These are phyloP conservation scores for Stomatorhinus ivindoensis DNA, from an alignment of 2,113 vertebrate genomes.

Conservation along the genomic window DNA sequence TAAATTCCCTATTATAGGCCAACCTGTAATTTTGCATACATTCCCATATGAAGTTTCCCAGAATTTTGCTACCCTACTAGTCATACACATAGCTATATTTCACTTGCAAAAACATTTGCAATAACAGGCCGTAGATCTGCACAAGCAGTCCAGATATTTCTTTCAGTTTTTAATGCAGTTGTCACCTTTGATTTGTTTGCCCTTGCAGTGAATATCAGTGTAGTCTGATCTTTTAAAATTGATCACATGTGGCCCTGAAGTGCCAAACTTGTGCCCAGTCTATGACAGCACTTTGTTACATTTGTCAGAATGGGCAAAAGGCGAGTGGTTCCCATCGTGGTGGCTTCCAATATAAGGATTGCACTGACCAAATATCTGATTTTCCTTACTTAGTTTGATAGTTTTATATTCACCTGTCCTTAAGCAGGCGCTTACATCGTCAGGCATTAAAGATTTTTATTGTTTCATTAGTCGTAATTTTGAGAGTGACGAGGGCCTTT, in stretches of 20 bases:
- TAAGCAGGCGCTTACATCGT: not conserved
- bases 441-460: not conserved
- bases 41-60: not conserved
- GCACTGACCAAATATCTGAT: not conserved
- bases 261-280: not conserved
- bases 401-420: not conserved
- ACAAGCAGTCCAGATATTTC: not conserved
- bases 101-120: not conserved
- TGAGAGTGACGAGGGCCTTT: no score
- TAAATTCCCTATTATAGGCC: no score
- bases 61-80: no score
- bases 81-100: no score
- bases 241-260: not conserved
- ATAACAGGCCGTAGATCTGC: not conserved
- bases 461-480: not conserved
- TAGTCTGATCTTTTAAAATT: not conserved
- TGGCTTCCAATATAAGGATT: not conserved
- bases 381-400: not conserved
- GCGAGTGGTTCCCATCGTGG: not conserved
- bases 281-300: not conserved
- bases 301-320: not conserved
- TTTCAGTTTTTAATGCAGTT: not conserved
- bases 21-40: not conserved
- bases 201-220: not conserved
- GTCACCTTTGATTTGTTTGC: not conserved